These are phyloP conservation scores for Diarsia brunnea DNA, from an alignment of 2,888 invertebrate species.

Conservation along the genomic window DNA sequence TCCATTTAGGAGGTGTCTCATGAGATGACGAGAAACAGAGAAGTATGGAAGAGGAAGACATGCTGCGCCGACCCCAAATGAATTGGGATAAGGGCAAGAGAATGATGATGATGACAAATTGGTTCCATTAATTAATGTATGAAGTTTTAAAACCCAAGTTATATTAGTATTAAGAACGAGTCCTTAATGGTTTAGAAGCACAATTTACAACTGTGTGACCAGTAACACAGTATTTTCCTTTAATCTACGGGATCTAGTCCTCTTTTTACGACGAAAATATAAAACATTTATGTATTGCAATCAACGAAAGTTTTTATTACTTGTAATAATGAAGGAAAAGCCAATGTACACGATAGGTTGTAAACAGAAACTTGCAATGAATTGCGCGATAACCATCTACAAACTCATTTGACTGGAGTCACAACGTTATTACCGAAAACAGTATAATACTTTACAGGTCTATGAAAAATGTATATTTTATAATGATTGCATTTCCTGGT, in stretches of 20 bases:
- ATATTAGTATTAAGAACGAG: not conserved
- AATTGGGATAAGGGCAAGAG: too few relatives aligned
- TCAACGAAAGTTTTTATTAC: conserved; percentile 33
- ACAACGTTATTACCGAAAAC: conserved; percentile 16
- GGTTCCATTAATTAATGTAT: too few relatives aligned
- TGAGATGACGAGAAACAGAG: too few relatives aligned
- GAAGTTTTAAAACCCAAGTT: not conserved
- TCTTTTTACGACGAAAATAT: conserved; percentile 33
- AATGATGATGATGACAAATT: too few relatives aligned
- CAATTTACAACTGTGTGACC: not conserved
- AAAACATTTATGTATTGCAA: conserved; percentile 36
- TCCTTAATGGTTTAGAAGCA: not conserved
- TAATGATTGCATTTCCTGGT: conserved; percentile 36
- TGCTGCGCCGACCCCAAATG: too few relatives aligned
- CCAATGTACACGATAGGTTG: conserved; percentile 21
- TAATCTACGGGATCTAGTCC: conserved; percentile 5
- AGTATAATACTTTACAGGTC: not conserved
- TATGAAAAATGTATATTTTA: conserved; percentile 35
- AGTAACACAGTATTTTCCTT: not conserved
- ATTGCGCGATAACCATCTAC: conserved; percentile 45
- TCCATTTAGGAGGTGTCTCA: too few relatives aligned
- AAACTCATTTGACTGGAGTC: conserved; percentile 34
- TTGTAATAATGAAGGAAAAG: conserved; percentile 24
- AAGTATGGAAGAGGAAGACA: too few relatives aligned
- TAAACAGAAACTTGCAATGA: conserved; percentile 50